A percentile compares a stretch with the other conserved stretches of the same genome.
Conservation (phyloP, 2,888 invertebrate genomes). For the Eupithecia vulgata region DNA sequence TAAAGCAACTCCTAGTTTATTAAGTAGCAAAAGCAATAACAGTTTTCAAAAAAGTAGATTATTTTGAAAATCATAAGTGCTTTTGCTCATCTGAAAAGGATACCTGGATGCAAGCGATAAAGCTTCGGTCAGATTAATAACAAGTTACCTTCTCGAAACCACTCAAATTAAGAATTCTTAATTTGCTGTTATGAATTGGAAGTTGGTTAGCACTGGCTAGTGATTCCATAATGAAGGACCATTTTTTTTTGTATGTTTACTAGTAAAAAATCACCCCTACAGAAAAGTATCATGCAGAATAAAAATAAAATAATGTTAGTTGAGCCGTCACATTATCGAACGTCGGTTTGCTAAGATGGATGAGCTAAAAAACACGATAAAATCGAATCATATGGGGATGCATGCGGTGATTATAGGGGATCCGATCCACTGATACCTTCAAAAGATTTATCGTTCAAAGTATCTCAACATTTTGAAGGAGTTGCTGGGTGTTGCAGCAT, state of each 20-base stretch:
- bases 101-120: not conserved
- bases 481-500: conserved; percentile 50
- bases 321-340: conserved; percentile 49
- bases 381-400: conserved; percentile 50
- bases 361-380: conserved; percentile 50
- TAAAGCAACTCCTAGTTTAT: conserved; percentile 8
- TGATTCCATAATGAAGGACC: not conserved
- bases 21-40: not conserved
- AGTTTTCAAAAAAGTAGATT: conserved; percentile 6
- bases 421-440: conserved; percentile 42
- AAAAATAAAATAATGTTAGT: conserved; percentile 33
- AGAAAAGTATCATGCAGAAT: not conserved
- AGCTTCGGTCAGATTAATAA: not conserved
- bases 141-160: not conserved
- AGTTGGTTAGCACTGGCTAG: not conserved
- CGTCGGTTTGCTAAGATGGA: conserved; percentile 52
- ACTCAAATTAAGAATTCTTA: not conserved
- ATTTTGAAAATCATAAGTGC: not conserved
- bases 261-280: not conserved
- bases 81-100: not conserved
- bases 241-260: not conserved
- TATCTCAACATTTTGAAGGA: conserved; percentile 43
- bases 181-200: not conserved
- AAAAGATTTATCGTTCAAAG: conserved; percentile 43
- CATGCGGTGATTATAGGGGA: conserved; percentile 46